Percentiles rank a stretch among this genome's conserved stretches.
phyloP scores from a whole-genome alignment of 2,113 vertebrate genomes.

The Cinclus mexicanus region DNA sequence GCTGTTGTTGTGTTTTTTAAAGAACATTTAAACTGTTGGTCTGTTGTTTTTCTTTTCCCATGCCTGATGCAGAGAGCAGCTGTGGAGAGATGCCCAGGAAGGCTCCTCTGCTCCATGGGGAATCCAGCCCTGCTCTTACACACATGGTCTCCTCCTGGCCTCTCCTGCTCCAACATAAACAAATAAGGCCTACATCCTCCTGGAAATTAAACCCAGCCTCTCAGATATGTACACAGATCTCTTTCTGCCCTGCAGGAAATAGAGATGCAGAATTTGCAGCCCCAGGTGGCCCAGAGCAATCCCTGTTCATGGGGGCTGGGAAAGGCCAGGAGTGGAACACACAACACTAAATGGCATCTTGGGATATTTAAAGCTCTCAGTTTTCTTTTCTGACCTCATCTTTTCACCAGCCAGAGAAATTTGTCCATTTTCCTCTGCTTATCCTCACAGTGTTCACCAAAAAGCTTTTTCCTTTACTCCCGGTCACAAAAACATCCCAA shows the following conservation, averaged over 20 bases:
- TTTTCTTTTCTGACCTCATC: background rate
- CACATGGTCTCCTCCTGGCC: background rate
- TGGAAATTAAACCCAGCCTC: background rate
- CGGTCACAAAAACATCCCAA: background rate
- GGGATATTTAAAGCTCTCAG: background rate
- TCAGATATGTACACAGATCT: background rate
- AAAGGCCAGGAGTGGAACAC: background rate
- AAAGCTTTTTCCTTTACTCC: background rate
- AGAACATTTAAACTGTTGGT: background rate
- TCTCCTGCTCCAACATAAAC: background rate
- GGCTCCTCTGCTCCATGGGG: background rate
- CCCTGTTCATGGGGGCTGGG: accelerated
- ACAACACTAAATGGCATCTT: background rate
- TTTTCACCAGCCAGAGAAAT: background rate
- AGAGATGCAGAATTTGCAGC: background rate
- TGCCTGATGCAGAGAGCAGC: background rate
- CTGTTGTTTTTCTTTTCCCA: background rate
- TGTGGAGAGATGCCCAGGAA: background rate
- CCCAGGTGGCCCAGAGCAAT: background rate
- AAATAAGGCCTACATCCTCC: background rate
- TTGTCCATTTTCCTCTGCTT: background rate
- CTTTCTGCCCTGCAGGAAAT: background rate
- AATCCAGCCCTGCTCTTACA: background rate
- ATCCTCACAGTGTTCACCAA: background rate
- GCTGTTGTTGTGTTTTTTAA: background rate